Conservation (phyloP, 2,888 invertebrate species). For the Chymomyza fuscimana region DNA sequence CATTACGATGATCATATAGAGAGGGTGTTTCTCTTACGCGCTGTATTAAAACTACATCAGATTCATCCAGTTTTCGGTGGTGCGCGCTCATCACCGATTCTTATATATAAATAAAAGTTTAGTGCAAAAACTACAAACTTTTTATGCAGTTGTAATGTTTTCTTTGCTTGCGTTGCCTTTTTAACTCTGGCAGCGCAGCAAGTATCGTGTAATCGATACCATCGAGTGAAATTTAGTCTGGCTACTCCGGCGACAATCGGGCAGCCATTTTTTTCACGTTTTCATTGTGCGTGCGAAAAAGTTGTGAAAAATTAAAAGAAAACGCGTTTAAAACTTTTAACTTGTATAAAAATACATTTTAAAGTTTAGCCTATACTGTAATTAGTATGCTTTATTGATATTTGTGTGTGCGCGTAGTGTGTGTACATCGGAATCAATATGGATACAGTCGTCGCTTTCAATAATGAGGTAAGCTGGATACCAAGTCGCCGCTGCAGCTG, state of each 20-base stretch:
- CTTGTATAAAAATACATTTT: constrained; percentile 32
- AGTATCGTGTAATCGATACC: constrained; percentile 24
- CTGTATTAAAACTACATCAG: constrained; percentile 73
- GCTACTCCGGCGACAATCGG: constrained; percentile 28
- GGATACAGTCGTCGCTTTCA: constrained; percentile 79
- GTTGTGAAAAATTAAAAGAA: constrained; percentile 44
- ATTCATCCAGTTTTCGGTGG: constrained; percentile 70
- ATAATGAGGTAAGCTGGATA: constrained; percentile 77
- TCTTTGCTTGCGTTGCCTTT: constrained; percentile 26
- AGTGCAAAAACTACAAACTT: not conserved
- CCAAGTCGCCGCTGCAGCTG: constrained; percentile 9
- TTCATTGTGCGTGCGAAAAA: constrained; percentile 35
- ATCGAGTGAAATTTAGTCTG: constrained; percentile 26
- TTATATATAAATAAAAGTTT: not conserved
- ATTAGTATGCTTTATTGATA: constrained; percentile 60
- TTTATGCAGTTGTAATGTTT: constrained; percentile 8
- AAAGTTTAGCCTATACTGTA: constrained; percentile 23
- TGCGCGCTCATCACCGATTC: constrained; percentile 60
- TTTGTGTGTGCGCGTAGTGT: constrained; percentile 58
- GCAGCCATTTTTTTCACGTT: constrained; percentile 76
- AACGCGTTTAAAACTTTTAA: constrained; percentile 34
- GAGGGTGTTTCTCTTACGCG: constrained; percentile 74
- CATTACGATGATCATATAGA: constrained; percentile 77
- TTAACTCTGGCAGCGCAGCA: constrained; percentile 17
- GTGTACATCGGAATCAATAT: constrained; percentile 62